These are phyloP conservation scores for Peromyscus nudipes DNA, from an alignment of 2,797 vertebrate genomes.

Conservation along the genomic window DNA sequence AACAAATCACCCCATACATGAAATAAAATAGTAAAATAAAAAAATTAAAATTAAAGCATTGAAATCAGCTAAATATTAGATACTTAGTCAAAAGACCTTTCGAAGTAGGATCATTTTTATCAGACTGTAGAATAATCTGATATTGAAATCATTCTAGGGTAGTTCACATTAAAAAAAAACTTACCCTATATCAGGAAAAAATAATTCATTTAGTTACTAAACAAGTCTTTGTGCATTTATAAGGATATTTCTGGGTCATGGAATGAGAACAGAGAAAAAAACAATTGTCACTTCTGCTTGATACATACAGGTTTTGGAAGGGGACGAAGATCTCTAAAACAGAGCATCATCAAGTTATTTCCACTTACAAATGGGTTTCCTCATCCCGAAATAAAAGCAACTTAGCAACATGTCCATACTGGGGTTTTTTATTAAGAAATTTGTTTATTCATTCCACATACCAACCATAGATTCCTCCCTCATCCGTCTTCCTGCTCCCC, in stretches of 20 bases:
- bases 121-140: neutral
- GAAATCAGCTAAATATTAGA: neutral
- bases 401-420: neutral
- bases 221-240: neutral
- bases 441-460: no score
- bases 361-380: neutral
- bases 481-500: no score
- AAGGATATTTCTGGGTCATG: neutral
- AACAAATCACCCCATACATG: neutral
- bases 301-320: neutral
- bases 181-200: neutral
- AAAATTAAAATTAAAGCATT: neutral
- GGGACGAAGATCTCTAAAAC: neutral
- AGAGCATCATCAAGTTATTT: neutral
- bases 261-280: neutral
- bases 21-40: neutral
- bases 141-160: constrained; percentile 17
- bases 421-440: no score
- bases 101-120: neutral
- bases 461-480: no score
- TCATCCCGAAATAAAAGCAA: neutral
- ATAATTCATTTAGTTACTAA: neutral
- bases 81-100: neutral
- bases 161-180: neutral
- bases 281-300: neutral